Evolutionary conservation across 2,888 invertebrate species (phyloP), one percentile per base, ranked within the genome.

Genomic region (Melikaiella ostensackeni): DNA sequence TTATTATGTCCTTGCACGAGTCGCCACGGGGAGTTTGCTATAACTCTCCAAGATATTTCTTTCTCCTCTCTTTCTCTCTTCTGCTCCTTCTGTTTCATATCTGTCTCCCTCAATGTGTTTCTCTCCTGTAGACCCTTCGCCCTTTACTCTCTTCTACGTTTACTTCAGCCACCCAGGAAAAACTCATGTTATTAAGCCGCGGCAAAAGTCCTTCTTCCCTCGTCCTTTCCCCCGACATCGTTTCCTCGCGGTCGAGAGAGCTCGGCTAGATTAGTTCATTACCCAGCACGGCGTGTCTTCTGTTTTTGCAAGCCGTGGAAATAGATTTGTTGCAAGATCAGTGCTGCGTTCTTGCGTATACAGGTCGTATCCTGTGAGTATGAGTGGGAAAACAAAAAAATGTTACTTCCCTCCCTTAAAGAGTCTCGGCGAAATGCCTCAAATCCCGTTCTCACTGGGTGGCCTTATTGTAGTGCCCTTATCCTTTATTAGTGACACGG

Each of bases 191-290:
- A 90, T 90, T 90, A 90, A 89, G 88, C 87, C 85, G 84, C 84
- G 84, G 87, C 85, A 86, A 87, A 85, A 87, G 86, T 88, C 82
- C 82, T 77, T 70, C 77, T 59, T 74, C 63, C 64, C 35, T 61
- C 76, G 61, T 75, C 42, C 76, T 46, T 33, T 16, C 75, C 64
- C 33, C 75, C 38, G 62, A 33, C 79, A 42, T 78, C 80, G 57
- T 61, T 73, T 76, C 75, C 73, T 74, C 77, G 74, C 27, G 78
- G 79, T 63, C 77, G 50, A 61, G 42, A 55, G 30, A 30, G 76
- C 73, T 33, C 83, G 81, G 85, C 87, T 85, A 89, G 90, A 90
- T 90, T 90, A 89, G 90, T 90, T 90, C 89, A 90, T 90, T 90
- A 90, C 84, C 86, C 85, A 84, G 84, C 86, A 78, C 85, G 85